These are phyloP conservation scores for Rhinella marina DNA, from an alignment of 2,797 vertebrate species.

Conservation along the genomic window DNA sequence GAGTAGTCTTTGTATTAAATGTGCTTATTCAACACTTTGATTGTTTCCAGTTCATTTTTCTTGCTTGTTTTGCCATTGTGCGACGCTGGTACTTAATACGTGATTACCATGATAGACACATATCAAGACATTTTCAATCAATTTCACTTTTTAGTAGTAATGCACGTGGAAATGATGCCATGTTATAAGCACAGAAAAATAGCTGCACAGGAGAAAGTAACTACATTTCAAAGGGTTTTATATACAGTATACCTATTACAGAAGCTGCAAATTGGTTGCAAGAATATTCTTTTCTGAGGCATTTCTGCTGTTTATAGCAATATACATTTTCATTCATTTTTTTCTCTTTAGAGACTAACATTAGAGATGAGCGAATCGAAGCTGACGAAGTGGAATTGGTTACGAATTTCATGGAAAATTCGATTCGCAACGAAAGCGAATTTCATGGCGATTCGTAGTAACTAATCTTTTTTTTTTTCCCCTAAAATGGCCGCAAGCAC, in stretches of 20 bases:
- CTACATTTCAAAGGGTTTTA: background rate
- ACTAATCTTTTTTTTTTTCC: too few relatives aligned
- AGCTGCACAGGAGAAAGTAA: background rate
- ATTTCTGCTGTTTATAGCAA: background rate
- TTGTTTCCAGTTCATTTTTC: constrained; percentile 52
- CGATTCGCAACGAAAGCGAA: too few relatives aligned
- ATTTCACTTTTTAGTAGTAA: constrained; percentile 22
- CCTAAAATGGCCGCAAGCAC: too few relatives aligned
- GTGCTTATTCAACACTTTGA: constrained; percentile 56
- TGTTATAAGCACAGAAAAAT: background rate
- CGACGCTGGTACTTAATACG: constrained; percentile 31
- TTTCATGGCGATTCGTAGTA: too few relatives aligned
- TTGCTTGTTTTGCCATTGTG: constrained; percentile 41
- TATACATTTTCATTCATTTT: background rate
- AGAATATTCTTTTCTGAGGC: background rate
- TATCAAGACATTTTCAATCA: constrained; percentile 30
- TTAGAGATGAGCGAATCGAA: too few relatives aligned
- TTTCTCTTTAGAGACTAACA: background rate
- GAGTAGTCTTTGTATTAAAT: constrained; percentile 51
- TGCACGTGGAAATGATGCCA: background rate
- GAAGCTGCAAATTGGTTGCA: background rate
- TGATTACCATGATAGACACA: constrained; percentile 40
- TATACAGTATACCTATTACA: background rate
- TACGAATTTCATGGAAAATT: too few relatives aligned
- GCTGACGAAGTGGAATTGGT: too few relatives aligned